Evolutionary conservation across 2,797 vertebrate species (phyloP).

Genomic region (Myotis findleyi): DNA sequence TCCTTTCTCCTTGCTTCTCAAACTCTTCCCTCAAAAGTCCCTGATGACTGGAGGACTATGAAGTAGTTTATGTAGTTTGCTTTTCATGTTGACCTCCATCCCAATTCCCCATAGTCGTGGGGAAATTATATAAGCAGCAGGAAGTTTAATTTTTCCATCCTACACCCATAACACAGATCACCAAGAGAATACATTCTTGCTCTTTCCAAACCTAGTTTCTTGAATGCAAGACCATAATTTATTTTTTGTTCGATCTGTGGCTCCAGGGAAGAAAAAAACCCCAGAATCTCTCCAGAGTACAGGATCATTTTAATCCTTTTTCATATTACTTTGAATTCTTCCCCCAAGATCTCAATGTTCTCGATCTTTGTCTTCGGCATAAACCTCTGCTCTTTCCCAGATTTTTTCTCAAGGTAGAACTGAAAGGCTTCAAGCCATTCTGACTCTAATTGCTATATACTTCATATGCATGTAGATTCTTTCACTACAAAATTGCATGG

Average conservation of each 20-base stretch:
- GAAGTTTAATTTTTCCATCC: neutral
- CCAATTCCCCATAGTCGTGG: neutral
- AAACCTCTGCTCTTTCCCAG: neutral
- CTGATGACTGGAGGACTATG: neutral
- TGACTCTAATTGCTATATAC: neutral
- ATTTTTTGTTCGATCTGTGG: neutral
- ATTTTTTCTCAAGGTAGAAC: neutral
- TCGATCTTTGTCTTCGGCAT: neutral
- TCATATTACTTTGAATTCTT: neutral
- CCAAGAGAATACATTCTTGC: neutral
- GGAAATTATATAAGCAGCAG: neutral
- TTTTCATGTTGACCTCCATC: neutral
- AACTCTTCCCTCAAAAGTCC: neutral
- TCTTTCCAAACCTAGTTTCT: neutral
- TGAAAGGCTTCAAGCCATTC: neutral
- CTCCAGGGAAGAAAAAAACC: neutral
- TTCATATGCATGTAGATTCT: neutral
- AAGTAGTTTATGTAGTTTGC: neutral
- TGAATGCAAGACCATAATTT: neutral
- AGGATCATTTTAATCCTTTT: neutral
- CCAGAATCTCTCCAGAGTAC: neutral
- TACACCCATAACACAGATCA: neutral
- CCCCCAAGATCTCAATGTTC: neutral
- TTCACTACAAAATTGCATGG: neutral
- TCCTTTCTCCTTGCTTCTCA: neutral